These are phyloP conservation scores for Chaitophorus viminalis DNA, from an alignment of 2,888 invertebrate genomes.

Conservation along the genomic window DNA sequence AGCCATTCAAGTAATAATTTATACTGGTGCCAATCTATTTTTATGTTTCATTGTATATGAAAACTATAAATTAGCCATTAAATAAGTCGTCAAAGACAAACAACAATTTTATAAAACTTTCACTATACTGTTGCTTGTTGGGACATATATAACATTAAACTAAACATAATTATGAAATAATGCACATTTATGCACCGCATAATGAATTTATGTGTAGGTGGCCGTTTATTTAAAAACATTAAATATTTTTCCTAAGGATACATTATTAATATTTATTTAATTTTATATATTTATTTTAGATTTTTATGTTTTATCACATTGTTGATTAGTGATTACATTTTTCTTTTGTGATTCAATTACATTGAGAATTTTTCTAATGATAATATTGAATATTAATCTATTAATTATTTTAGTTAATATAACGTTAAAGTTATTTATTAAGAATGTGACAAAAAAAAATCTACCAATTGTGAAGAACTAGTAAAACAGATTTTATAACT, in stretches of 20 bases:
- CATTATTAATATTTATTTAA: too few relatives aligned
- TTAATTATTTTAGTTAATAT: neutral
- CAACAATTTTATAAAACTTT: conserved; percentile 42
- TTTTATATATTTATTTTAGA: neutral
- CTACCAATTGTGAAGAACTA: neutral
- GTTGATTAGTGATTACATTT: neutral
- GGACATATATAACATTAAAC: conserved; percentile 5
- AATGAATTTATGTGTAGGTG: neutral
- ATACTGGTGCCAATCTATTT: neutral
- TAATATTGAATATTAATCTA: neutral
- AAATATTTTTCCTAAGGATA: conserved; percentile 7
- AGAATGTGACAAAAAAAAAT: neutral
- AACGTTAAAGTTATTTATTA: too few relatives aligned
- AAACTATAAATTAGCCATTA: neutral
- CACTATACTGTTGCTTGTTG: conserved; percentile 6
- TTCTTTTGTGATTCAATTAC: neutral
- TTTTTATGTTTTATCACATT: neutral
- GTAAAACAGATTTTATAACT: neutral
- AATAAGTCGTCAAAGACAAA: conserved; percentile 18
- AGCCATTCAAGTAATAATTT: neutral
- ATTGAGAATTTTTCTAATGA: neutral
- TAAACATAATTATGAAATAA: conserved; percentile 30
- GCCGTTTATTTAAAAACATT: neutral
- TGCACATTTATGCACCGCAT: neutral
- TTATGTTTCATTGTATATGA: neutral